Evolutionary conservation across 2,797 vertebrate genomes (phyloP).

Genomic region (Manis crassicaudata): DNA sequence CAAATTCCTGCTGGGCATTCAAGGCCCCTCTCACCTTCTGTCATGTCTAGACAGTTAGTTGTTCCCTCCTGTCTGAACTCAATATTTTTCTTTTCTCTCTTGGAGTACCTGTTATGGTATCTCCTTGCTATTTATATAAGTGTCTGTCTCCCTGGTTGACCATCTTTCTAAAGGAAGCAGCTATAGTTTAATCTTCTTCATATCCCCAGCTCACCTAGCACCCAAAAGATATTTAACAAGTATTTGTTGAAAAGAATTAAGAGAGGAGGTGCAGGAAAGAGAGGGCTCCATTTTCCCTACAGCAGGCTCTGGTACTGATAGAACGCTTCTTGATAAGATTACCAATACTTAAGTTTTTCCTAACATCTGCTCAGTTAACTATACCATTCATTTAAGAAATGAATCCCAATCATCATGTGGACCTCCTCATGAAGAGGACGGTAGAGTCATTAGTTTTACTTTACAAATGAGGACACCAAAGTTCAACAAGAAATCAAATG

Average conservation of each 20-base stretch:
- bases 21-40: neutral
- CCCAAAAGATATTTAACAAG: slow-evolving; percentile 1
- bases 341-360: neutral
- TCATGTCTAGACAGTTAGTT: neutral
- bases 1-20: neutral
- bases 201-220: neutral
- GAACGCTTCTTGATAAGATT: slow-evolving; percentile 12
- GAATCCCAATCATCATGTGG: neutral
- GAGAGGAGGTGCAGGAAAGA: neutral
- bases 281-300: neutral
- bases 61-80: neutral
- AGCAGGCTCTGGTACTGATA: neutral
- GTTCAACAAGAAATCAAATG: neutral
- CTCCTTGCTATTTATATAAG: neutral
- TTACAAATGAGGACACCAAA: neutral
- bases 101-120: neutral
- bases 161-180: slow-evolving; percentile 33
- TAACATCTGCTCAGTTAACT: slow-evolving; percentile 19
- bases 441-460: neutral
- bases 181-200: slow-evolving; percentile 14
- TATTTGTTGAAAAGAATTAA: slow-evolving; percentile 18
- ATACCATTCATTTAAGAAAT: neutral
- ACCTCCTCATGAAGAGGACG: neutral
- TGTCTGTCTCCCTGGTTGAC: neutral
- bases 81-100: neutral